phyloP scores from a whole-genome alignment of 2,888 invertebrate species.

The Drosophila bunnanda region DNA sequence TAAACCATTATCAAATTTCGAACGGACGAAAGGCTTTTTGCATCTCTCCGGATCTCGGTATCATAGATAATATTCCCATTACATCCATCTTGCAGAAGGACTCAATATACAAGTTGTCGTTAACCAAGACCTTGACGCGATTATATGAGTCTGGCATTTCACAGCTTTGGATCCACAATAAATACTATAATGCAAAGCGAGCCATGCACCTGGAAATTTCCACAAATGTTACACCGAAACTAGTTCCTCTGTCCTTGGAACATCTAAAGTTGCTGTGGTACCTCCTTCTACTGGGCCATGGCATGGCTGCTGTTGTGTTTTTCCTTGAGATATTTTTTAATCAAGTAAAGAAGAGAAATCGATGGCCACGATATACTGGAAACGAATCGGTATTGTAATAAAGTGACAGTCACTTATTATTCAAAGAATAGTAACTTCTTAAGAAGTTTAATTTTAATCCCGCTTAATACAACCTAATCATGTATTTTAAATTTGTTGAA shows the following conservation, averaged over 20 bases:
- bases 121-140: background rate
- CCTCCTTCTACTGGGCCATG: background rate
- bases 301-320: background rate
- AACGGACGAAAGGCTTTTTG: background rate
- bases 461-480: background rate
- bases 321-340: background rate
- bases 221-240: background rate
- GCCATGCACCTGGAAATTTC: background rate
- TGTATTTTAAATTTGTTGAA: background rate
- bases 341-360: background rate
- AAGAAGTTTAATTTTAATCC: background rate
- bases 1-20: background rate
- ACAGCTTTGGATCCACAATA: background rate
- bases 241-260: background rate
- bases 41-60: background rate
- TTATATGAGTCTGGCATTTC: background rate
- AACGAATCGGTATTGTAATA: background rate
- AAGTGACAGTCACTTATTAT: background rate
- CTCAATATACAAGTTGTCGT: background rate
- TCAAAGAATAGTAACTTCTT: background rate
- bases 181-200: background rate
- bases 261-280: background rate
- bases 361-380: background rate
- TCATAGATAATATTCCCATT: background rate
- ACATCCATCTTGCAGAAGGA: background rate